Evolutionary conservation across 23 tunicate genomes (phyloP), one percentile per base, ranked within the genome.

Genomic region (Ascidia mentula): DNA sequence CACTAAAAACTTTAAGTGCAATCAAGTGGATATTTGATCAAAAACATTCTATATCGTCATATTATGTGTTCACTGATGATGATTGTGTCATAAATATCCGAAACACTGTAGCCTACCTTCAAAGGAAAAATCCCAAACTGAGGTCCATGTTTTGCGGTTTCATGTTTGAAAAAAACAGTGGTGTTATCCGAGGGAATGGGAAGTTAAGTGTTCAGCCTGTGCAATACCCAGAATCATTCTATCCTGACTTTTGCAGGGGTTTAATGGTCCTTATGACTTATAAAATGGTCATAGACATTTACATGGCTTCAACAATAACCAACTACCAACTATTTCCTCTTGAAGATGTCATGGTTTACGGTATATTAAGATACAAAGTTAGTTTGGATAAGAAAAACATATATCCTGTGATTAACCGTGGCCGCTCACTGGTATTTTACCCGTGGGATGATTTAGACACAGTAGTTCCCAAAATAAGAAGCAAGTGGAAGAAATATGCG

Each of bases 221-320:
- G 18, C 83, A 79, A 61, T 90, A 90, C 77, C 79, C 96, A 26
- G 73, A 60, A 6, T 22, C 69, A 24, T 34, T 40, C 18, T 85
- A 82, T 40, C 96, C 96, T 0, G 72, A 72, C 69, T 90, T 90
- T 42, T 90, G 96, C 42, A 83, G 88, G 26, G 96, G 96, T 53
- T 86, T 82, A 12, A 90, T 90, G 96, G 84, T 85, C 24, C 80
- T 87, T 46, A 40, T 90, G 74, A 80, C 82, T 5, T 76, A 76
- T 46, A 18, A 74, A 38, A 36, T 80, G 61, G 45, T 90, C 0
- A 65, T 40, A 0, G 74, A 82, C 18, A 79, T 90, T 15, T 85
- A 74, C 71, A 75, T 60, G 18, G 73, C 75, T 33, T 84, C 89
- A 22, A 80, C 76, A 20, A 70, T 75, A 1, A 90, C 96, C 0